Evolutionary conservation across 1,140 invertebrate genomes (phyloP), one percentile per base, ranked within the genome.

Genomic region (Idris sp.): DNA sequence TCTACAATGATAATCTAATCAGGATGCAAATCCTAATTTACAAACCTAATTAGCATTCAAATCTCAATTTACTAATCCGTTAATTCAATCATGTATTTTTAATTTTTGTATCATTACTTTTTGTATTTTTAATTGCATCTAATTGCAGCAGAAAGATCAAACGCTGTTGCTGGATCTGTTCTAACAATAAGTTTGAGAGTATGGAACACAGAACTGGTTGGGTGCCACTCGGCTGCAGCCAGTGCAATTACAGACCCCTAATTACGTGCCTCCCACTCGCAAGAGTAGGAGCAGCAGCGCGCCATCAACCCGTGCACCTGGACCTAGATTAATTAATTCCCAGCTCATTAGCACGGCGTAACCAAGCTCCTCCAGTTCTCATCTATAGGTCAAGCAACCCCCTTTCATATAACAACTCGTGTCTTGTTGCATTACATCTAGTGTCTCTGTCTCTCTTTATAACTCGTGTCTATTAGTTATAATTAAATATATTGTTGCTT

Each of bases 231-330:
- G 78, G 72, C 77, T n/a, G n/a, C 78, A 59, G 77, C 74, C 69
- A 67, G 48, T 73, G 78, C 79, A 84, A 85, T 83, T 85, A 85
- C 79, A 83, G 82, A 80, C 76, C 82, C 76, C 81, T 84, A 85
- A 85, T 85, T 84, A 85, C 79, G 68, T 44, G 38, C 31, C 28
- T 33, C n/a, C 43, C 15, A 19, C 53, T 49, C 38, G 19, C 19
- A n/a, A n/a, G n/a, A n/a, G n/a, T n/a, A n/a, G n/a, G n/a, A n/a
- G n/a, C n/a, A n/a, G n/a, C n/a, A n/a, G n/a, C 28, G 10, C 7
- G 10, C 31, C 35, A 1, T 25, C 36, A n/a, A 2, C 5, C 44
- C 49, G 11, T 48, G 22, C 46, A 38, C 43, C 67, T 62, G 48
- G 35, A 53, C 49, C 30, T 43, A n/a, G 76, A 79, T 83, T 85